A percentile compares a stretch with the other conserved stretches of the same genome.
These are phyloP conservation scores for Rhaphigaster nebulosa DNA, from an alignment of 2,888 invertebrate species.

Conservation along the genomic window DNA sequence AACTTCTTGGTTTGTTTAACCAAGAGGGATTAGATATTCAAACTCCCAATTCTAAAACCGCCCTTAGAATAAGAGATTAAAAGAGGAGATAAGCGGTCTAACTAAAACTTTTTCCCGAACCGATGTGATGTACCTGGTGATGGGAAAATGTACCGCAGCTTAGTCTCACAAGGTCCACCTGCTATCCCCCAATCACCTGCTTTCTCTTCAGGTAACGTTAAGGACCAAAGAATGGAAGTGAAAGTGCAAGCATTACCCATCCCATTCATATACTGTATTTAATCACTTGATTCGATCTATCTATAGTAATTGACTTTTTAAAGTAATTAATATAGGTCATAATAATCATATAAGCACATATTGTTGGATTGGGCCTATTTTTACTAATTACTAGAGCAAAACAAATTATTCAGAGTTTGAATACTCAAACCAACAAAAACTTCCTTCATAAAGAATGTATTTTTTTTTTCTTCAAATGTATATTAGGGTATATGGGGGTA, in stretches of 20 bases:
- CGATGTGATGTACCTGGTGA: not conserved
- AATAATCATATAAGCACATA: too few relatives aligned
- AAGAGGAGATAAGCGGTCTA: not conserved
- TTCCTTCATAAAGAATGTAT: too few relatives aligned
- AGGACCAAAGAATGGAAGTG: not conserved
- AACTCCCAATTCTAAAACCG: not conserved
- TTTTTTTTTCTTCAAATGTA: too few relatives aligned
- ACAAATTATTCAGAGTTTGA: too few relatives aligned
- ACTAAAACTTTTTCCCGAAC: not conserved
- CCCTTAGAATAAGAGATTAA: not conserved
- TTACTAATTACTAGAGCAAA: too few relatives aligned
- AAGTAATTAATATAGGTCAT: too few relatives aligned
- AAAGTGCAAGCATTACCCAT: not conserved
- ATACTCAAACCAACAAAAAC: too few relatives aligned
- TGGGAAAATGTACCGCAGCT: not conserved
- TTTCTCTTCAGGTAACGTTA: not conserved
- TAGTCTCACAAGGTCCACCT: conserved; percentile 1
- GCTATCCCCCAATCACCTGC: conserved; percentile 20
- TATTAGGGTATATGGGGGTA: too few relatives aligned
- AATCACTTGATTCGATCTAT: not conserved
- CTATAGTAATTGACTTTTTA: too few relatives aligned
- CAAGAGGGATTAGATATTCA: not conserved
- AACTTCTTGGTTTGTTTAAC: not conserved
- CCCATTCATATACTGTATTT: not conserved
- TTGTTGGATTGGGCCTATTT: too few relatives aligned